Base-by-base conservation (phyloP, 2,888 invertebrate genomes). In the Drosophila monieri region DNA sequence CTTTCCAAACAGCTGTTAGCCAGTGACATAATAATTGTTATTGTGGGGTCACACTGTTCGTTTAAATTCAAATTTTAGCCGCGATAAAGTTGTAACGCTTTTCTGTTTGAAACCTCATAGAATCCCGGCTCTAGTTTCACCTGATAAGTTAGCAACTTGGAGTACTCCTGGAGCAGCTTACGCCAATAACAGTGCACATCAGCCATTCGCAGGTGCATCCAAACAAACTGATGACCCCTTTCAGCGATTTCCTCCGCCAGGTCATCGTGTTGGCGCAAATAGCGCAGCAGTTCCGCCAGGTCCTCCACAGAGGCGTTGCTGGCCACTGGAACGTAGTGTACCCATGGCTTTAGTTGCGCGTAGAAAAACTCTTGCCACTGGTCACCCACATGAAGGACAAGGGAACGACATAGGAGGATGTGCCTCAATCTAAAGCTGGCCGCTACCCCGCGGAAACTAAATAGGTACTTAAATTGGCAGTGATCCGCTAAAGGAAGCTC, bases 311-410 rank as follows among this genome's bases (percentile, higher is more conserved):
- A 93, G 8, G 95, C 93, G 79, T 93, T 92, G 18, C 94, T 94
- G 74, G 93, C 93, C 2, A 99, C 94, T 0, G 98, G 98, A 77
- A 99, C 93, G 90, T 97, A 99, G 92, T 99, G 98, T 41, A 98
- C 94, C 98, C 98, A 99, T 0, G 98, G 98, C 89, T 95, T 96
- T 89, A 99, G 91, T 8, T 95, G 94, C 3, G 94, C 93, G 90
- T 99, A 98, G 92, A 97, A 99, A 91, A 98, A 99, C 92, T 99
- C 99, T 41, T 94, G 92, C 98, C 98, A 98, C 73, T 97, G 96
- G 77, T 96, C 93, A 0, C 98, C 98, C 2, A 98, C 97, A 90
- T 98, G 98, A 88, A 98, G 97, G 0, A 99, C 96, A 44, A 98
- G 91, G 0, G 98, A 98, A 3, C 53, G 39, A 25, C 99, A 99